Percentiles rank a stretch among this genome's conserved stretches.
phyloP scores from a whole-genome alignment of 1,140 invertebrate species.

The Macrosteles quadrilineatus region DNA sequence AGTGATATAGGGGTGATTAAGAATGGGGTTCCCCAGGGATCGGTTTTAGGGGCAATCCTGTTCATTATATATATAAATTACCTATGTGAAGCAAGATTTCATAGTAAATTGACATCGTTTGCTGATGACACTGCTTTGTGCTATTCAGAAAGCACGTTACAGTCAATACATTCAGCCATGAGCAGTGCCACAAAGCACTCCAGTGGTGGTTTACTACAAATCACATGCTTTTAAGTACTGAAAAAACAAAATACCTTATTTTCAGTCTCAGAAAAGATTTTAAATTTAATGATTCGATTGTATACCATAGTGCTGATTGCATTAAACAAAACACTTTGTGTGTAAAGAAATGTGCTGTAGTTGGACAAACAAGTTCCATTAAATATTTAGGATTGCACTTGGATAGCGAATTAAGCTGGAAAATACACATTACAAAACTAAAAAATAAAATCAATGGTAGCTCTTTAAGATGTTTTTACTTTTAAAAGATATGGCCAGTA shows the following conservation, averaged over 20 bases:
- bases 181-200: not conserved
- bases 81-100: not conserved
- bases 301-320: not conserved
- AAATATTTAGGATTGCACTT: too few relatives aligned
- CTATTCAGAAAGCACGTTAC: not conserved
- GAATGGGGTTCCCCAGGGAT: not conserved
- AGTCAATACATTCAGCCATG: not conserved
- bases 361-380: not conserved
- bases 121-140: not conserved
- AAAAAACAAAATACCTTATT: constrained; percentile 1
- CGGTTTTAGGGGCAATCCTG: not conserved
- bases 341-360: too few relatives aligned
- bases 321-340: not conserved
- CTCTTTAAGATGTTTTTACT: not conserved
- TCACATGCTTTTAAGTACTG: not conserved
- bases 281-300: too few relatives aligned
- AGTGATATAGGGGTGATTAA: too few relatives aligned
- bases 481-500: not conserved
- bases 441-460: not conserved
- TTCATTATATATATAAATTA: constrained; percentile 18
- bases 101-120: not conserved
- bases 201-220: not conserved
- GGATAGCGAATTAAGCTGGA: not conserved
- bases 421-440: not conserved
- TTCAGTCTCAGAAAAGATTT: too few relatives aligned